Conservation (phyloP, 1,140 invertebrate species). For the Calephelis nemesis region DNA sequence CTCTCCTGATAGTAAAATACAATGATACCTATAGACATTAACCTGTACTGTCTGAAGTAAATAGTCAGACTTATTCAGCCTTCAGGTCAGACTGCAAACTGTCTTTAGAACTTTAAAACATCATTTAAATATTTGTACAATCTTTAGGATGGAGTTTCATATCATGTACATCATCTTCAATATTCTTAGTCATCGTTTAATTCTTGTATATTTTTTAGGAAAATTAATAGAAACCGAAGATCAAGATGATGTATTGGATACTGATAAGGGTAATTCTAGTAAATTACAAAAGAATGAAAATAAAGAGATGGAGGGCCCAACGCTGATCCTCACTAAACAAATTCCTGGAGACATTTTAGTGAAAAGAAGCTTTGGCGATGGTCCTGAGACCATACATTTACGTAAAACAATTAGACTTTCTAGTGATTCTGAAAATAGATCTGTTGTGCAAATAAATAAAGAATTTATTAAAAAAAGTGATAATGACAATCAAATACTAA, state of each 20-base stretch:
- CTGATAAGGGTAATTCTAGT: conserved; percentile 62
- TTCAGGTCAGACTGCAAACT: too few species aligned
- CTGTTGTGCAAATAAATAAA: conserved; percentile 64
- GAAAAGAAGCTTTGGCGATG: conserved; percentile 60
- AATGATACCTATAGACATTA: too few species aligned
- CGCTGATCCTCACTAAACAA: conserved; percentile 65
- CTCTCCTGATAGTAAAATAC: too few species aligned
- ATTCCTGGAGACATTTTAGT: conserved; percentile 66
- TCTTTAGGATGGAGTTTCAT: not conserved
- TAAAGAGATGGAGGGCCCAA: conserved; percentile 54
- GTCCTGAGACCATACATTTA: conserved; percentile 61
- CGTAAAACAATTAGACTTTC: conserved; percentile 67
- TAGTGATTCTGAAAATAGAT: conserved; percentile 68
- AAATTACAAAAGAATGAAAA: conserved; percentile 52
- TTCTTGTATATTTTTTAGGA: conserved; percentile 46
- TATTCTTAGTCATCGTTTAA: not conserved
- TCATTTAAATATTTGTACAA: too few species aligned
- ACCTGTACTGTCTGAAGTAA: too few species aligned
- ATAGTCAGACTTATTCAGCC: too few species aligned
- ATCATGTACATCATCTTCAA: too few species aligned
- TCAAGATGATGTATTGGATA: conserved; percentile 58
- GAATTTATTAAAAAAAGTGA: conserved; percentile 63
- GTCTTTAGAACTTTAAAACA: too few species aligned
- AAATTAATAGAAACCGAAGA: conserved; percentile 74
- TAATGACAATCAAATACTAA: conserved; percentile 67